Percentiles rank a stretch among this genome's conserved stretches.
Conservation (phyloP, 2,113 vertebrate species). For the Piprites chloris region DNA sequence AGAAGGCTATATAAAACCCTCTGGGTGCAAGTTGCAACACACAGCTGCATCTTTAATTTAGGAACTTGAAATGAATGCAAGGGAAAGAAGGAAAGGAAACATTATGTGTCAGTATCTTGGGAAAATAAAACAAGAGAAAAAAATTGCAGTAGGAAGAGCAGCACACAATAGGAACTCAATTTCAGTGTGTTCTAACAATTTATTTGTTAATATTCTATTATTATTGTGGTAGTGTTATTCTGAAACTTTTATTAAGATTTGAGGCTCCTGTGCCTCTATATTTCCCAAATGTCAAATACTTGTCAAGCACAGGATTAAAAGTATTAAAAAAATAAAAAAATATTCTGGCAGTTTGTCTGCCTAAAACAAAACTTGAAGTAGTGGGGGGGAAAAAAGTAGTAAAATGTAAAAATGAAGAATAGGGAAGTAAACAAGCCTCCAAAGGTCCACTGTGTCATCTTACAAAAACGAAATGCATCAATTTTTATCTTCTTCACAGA, state of each 20-base stretch:
- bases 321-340: neutral
- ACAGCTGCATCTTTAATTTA: neutral
- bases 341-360: neutral
- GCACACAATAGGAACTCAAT: neutral
- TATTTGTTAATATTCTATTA: neutral
- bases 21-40: rapidly evolving
- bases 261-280: neutral
- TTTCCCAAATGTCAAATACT: neutral
- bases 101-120: neutral
- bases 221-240: neutral
- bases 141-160: neutral
- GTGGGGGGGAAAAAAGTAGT: neutral
- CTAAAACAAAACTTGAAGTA: neutral
- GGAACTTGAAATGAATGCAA: neutral
- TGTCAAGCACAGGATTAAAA: neutral
- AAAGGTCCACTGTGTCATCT: neutral
- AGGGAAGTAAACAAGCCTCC: neutral
- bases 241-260: neutral
- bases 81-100: neutral
- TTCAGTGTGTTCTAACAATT: neutral
- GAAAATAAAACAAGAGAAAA: neutral
- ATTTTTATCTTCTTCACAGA: neutral
- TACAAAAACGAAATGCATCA: neutral
- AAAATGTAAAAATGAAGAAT: neutral
- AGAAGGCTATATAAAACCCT: neutral